These are phyloP conservation scores for Pollenia amentaria DNA, from an alignment of 2,888 invertebrate species.

Conservation along the genomic window DNA sequence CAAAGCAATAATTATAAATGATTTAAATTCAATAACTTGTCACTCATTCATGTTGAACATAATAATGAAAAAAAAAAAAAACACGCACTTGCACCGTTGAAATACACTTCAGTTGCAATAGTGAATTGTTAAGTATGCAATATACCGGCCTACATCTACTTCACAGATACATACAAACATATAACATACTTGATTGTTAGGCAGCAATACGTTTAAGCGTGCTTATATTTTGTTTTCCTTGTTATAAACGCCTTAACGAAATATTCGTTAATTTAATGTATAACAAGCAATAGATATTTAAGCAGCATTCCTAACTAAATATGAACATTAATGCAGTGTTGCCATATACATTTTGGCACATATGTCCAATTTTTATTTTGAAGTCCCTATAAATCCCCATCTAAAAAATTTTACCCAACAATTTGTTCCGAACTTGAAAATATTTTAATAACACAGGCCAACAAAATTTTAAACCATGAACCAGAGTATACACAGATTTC, in stretches of 20 bases:
- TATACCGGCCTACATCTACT: conserved; percentile 24
- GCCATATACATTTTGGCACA: too few species aligned
- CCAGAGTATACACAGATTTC: too few species aligned
- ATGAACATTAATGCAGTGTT: too few species aligned
- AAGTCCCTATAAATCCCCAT: too few species aligned
- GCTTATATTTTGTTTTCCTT: conserved; percentile 21
- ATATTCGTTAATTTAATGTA: conserved; percentile 56
- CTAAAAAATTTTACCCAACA: too few species aligned
- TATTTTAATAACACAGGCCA: too few species aligned
- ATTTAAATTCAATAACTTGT: conserved; percentile 71
- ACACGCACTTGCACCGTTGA: neutral
- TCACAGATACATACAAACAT: neutral
- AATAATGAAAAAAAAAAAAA: conserved; percentile 13
- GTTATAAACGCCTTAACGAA: conserved; percentile 43
- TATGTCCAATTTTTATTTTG: too few species aligned
- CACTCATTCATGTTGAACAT: conserved; percentile 43
- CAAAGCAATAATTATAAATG: conserved; percentile 69
- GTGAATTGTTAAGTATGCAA: neutral
- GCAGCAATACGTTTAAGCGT: neutral
- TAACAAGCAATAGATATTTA: conserved; percentile 56
- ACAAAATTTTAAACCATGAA: too few species aligned
- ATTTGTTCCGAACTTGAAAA: too few species aligned
- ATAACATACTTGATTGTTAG: neutral
- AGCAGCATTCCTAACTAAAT: conserved; percentile 13
- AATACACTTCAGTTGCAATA: conserved; percentile 39